Percentiles rank a stretch among this genome's conserved stretches.
Evolutionary conservation across 1,140 invertebrate genomes (phyloP).

Genomic region (Drosophila melanica): DNA sequence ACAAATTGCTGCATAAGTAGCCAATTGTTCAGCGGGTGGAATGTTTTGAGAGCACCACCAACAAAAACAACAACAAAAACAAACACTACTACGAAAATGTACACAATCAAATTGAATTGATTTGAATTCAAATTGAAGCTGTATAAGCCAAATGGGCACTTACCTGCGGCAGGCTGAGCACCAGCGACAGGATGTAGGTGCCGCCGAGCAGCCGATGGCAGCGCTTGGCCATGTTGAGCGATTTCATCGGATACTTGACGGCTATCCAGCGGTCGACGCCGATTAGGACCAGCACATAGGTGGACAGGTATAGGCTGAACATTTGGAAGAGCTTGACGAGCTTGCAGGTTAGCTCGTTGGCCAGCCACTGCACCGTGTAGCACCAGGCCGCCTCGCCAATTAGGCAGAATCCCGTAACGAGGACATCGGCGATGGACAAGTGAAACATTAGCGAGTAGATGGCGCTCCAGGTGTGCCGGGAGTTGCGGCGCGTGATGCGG

Average conservation of each 20-base stretch:
- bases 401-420: slow-evolving; percentile 92
- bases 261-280: slow-evolving; percentile 92
- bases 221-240: slow-evolving; percentile 87
- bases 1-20: slow-evolving; percentile 45
- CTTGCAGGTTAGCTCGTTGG: slow-evolving; percentile 91
- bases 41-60: neutral
- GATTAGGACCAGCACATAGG: slow-evolving; percentile 92
- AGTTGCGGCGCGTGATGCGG: slow-evolving; percentile 84
- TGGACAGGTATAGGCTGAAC: slow-evolving; percentile 93
- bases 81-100: neutral
- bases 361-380: slow-evolving; percentile 91
- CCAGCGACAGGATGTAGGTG: slow-evolving; percentile 88
- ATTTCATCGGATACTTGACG: slow-evolving; percentile 91
- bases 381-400: slow-evolving; percentile 91
- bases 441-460: slow-evolving; percentile 92
- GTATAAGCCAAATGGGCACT: slow-evolving; percentile 60
- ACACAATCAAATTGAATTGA: slow-evolving; percentile 36
- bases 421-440: slow-evolving; percentile 89
- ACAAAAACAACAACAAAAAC: neutral
- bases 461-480: slow-evolving; percentile 87
- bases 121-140: neutral
- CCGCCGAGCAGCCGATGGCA: slow-evolving; percentile 87
- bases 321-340: slow-evolving; percentile 92
- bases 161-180: slow-evolving; percentile 93
- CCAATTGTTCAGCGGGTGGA: slow-evolving; percentile 16